Evolutionary conservation across 2,888 invertebrate genomes (phyloP), one percentile per base, ranked within the genome.

Genomic region (Melieria omissa): DNA sequence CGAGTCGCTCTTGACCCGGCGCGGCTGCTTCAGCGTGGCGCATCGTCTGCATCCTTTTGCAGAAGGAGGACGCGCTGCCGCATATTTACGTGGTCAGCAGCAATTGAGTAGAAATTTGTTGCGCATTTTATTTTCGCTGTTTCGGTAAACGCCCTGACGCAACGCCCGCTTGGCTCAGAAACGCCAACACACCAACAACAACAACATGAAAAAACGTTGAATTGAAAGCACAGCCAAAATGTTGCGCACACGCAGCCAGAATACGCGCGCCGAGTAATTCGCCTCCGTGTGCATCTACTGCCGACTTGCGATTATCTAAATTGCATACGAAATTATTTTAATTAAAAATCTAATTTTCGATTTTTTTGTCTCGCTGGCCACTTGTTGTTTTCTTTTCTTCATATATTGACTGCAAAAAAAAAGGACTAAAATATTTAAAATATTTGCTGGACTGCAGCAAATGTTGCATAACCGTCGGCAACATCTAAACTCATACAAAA

Each of bases 291-390:
- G 60, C 60, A 45, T 47, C 29, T 41, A 62, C 62, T 69, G 6
- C 62, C 69, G 70, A 71, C 73, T 72, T 70, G 84, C 86, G 87
- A 86, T 86, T 86, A 86, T 86, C 86, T 86, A 86, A 86, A 86
- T 86, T 86, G 87, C 87, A 86, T 86, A 85, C 81, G 81, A 86
- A 86, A 86, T 86, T 86, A 86, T 86, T 86, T 86, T 86, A 86
- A 86, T 86, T 86, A 86, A 86, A 86, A 86, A 84, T 85, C 85
- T 83, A 85, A 86, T 85, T 86, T 86, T 84, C 78, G 54, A 55
- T 69, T 69, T 69, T 69, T 9, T 45, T n/a, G n/a, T 2, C 29
- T 29, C 29, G 29, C 29, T 29, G 29, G 29, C 29, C 29, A 29
- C 29, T 29, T 29, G 61, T 69, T 69, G 61, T 7, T 49, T 49